Conservation (phyloP, 1,140 invertebrate species). For the Eriocheir sinensis region DNA sequence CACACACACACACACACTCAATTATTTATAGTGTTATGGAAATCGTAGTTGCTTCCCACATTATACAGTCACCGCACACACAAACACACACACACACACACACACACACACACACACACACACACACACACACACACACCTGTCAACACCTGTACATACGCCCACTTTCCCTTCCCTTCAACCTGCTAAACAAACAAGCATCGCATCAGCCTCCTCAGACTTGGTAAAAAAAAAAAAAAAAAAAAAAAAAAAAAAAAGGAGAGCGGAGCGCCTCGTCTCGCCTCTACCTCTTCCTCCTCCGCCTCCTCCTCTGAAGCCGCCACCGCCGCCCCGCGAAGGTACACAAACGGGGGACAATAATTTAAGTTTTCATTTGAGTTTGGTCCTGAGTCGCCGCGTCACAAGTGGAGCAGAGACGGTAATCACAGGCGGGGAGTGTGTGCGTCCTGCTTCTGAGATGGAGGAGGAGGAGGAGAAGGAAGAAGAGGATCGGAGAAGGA, state of each 20-base stretch:
- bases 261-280: background rate
- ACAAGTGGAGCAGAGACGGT: background rate
- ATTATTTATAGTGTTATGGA: no score
- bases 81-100: conserved; percentile 4
- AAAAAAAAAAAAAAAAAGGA: background rate
- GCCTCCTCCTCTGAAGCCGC: background rate
- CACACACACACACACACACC: background rate
- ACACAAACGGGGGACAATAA: background rate
- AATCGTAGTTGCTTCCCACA: background rate
- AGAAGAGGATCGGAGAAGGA: background rate
- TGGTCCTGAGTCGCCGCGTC: background rate
- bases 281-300: background rate
- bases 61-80: background rate
- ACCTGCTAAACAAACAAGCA: background rate
- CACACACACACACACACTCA: conserved; percentile 15
- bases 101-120: conserved; percentile 3
- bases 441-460: background rate
- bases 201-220: background rate
- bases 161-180: background rate
- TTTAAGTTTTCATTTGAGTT: conserved; percentile 26
- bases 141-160: background rate
- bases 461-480: background rate
- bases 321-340: background rate
- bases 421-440: background rate
- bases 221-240: no score